Conservation (phyloP, 2,888 invertebrate species). For the Melipona bicolor region DNA sequence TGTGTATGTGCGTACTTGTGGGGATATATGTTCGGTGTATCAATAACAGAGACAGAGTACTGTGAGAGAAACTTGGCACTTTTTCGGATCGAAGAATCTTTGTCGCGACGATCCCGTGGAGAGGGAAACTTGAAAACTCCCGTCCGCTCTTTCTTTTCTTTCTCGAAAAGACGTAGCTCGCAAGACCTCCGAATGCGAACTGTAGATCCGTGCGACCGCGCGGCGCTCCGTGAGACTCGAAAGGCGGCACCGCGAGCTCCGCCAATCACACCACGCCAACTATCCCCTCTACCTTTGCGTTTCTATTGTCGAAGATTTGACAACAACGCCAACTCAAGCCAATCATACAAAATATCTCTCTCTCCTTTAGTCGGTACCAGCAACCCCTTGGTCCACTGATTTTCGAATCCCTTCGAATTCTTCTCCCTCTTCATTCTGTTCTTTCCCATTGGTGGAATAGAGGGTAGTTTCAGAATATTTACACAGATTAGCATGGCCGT, state of each 20-base stretch:
- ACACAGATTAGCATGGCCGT: neutral
- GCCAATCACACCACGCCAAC: slow-evolving; percentile 63
- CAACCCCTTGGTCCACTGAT: slow-evolving; percentile 46
- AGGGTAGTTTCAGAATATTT: slow-evolving; percentile 21
- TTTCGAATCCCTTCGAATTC: slow-evolving; percentile 34
- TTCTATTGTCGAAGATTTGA: slow-evolving; percentile 32
- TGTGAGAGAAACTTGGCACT: slow-evolving; percentile 68
- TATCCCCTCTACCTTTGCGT: slow-evolving; percentile 19
- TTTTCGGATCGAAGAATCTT: slow-evolving; percentile 53
- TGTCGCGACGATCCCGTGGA: slow-evolving; percentile 53
- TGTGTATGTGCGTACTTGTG: neutral
- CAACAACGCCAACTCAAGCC: slow-evolving; percentile 56
- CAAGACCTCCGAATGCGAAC: slow-evolving; percentile 79
- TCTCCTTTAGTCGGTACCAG: slow-evolving; percentile 33
- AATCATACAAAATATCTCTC: slow-evolving; percentile 49
- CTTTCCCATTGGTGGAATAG: slow-evolving; percentile 44
- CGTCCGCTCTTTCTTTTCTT: slow-evolving; percentile 42
- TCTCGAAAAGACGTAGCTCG: slow-evolving; percentile 70
- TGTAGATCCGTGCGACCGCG: slow-evolving; percentile 66
- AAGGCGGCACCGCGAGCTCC: slow-evolving; percentile 62
- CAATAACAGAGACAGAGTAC: slow-evolving; percentile 4
- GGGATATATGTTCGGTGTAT: neutral
- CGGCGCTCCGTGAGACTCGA: slow-evolving; percentile 58
- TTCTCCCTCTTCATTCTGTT: neutral
- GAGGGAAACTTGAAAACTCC: slow-evolving; percentile 53